A percentile compares a stretch with the other conserved stretches of the same genome.
These are phyloP conservation scores for Crocodylus rhombifer DNA, from an alignment of 2,797 vertebrate genomes.

Conservation along the genomic window DNA sequence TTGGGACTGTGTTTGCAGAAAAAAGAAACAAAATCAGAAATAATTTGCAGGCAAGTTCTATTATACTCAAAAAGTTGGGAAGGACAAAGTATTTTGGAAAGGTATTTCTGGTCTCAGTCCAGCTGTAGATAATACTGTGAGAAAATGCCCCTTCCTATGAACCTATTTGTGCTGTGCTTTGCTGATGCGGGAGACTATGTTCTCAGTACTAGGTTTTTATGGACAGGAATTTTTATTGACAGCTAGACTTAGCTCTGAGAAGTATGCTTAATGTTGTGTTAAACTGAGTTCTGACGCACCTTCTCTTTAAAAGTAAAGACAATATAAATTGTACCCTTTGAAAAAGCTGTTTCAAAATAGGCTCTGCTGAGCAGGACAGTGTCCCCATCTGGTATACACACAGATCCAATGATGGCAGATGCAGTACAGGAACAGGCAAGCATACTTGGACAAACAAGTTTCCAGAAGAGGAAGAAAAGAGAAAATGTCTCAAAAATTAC, in stretches of 20 bases:
- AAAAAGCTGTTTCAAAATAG: neutral
- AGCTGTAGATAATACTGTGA: neutral
- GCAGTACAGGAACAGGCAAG: neutral
- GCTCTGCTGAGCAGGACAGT: neutral
- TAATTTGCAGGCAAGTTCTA: neutral
- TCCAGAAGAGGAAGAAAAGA: neutral
- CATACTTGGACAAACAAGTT: neutral
- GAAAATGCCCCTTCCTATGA: neutral
- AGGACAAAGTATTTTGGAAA: neutral
- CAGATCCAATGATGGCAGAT: neutral
- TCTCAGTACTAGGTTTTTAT: neutral
- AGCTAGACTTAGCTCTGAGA: neutral
- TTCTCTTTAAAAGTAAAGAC: neutral
- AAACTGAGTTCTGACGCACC: neutral
- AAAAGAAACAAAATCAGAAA: neutral
- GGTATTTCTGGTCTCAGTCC: neutral
- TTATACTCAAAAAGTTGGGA: neutral
- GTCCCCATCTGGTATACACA: too few species aligned
- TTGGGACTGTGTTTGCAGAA: neutral
- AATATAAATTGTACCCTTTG: neutral
- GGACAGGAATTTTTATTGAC: neutral
- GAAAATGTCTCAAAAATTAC: neutral
- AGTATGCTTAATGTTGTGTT: neutral
- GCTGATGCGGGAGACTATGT: too few species aligned
- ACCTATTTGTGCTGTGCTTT: neutral